Conservation (phyloP, 2,797 vertebrate species). For the Tachyglossus aculeatus region DNA sequence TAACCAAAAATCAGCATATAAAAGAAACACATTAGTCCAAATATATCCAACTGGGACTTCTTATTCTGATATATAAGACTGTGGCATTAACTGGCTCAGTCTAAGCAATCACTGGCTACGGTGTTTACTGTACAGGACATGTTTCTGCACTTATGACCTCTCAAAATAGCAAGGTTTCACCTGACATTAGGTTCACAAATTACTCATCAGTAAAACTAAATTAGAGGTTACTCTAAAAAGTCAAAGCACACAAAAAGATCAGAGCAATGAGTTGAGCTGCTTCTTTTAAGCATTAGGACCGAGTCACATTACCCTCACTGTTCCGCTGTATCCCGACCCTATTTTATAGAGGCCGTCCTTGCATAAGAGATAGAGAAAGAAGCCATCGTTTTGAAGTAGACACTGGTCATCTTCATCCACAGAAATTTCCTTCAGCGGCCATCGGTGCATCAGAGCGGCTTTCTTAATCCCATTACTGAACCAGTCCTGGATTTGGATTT, state of each 20-base stretch:
- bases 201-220: neutral
- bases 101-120: too few species aligned
- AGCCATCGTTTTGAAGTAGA: conserved; percentile 96
- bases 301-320: conserved; percentile 85
- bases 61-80: too few species aligned
- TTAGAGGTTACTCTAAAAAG: conserved; percentile 9
- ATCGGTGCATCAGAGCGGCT: conserved; percentile 97
- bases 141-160: too few species aligned
- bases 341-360: conserved; percentile 99
- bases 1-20: too few species aligned
- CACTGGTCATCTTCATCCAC: conserved; percentile 96
- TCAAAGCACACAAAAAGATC: conserved; percentile 14
- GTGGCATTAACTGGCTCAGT: too few species aligned
- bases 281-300: neutral
- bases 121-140: too few species aligned
- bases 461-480: conserved; percentile 98
- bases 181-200: conserved; percentile 15
- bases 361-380: conserved; percentile 96
- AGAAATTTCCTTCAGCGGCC: conserved; percentile 91
- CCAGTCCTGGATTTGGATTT: conserved; percentile 99
- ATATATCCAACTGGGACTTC: too few species aligned
- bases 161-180: too few species aligned
- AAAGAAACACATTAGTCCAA: too few species aligned
- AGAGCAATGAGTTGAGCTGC: neutral
- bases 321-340: conserved; percentile 98